Evolutionary conservation across 2,113 vertebrate species (phyloP).

Genomic region (Python bivittatus): DNA sequence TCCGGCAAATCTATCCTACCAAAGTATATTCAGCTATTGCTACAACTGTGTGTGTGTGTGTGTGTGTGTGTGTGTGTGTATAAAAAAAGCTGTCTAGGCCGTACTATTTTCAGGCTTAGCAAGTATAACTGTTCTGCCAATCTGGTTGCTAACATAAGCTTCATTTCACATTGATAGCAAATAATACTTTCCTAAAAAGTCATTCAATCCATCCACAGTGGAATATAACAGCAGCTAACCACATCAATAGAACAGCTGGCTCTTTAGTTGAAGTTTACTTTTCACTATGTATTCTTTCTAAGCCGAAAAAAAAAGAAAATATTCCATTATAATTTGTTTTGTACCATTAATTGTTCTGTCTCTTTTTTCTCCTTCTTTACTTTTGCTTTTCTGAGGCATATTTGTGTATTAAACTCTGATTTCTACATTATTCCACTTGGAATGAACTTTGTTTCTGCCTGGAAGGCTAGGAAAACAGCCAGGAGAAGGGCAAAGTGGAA

Average conservation of each 20-base stretch:
- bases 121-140: constrained; percentile 28
- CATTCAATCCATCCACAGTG: constrained; percentile 37
- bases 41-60: no score
- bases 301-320: neutral
- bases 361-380: neutral
- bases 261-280: constrained; percentile 38
- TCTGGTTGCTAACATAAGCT: constrained; percentile 37
- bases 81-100: no score
- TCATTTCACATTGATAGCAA: constrained; percentile 44
- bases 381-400: constrained; percentile 24
- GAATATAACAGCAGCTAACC: constrained; percentile 21
- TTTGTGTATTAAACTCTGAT: constrained; percentile 21
- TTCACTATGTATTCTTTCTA: constrained; percentile 35
- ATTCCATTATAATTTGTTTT: neutral
- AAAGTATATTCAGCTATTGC: neutral
- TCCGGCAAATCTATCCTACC: neutral
- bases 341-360: neutral
- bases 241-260: constrained; percentile 24
- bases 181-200: constrained; percentile 41
- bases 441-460: neutral
- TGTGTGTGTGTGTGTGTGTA: no score
- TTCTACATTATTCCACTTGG: neutral
- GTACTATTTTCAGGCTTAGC: constrained; percentile 32
- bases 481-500: neutral
- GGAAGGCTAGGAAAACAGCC: neutral